These are phyloP conservation scores for Formica exsecta DNA, from an alignment of 1,140 invertebrate genomes.

Conservation along the genomic window DNA sequence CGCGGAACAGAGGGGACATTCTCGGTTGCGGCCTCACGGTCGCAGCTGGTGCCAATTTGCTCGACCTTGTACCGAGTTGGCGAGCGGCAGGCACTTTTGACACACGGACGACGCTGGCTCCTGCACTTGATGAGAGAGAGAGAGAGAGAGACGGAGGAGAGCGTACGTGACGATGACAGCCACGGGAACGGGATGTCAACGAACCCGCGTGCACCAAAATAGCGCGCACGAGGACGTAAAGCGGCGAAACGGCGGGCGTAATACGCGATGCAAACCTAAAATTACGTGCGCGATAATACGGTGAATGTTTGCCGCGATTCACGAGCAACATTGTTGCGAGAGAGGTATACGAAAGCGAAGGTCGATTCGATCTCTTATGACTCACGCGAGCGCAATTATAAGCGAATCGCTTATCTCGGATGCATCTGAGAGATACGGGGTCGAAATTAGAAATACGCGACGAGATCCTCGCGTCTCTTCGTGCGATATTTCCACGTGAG, in stretches of 20 bases:
- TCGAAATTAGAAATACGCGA: slow-evolving; percentile 11
- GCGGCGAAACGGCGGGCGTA: slow-evolving; percentile 37
- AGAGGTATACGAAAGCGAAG: slow-evolving; percentile 2
- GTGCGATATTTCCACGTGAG: background rate
- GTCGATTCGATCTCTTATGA: slow-evolving; percentile 7
- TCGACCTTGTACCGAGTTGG: slow-evolving; percentile 73
- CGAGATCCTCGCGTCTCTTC: background rate
- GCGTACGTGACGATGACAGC: slow-evolving; percentile 17
- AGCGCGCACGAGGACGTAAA: slow-evolving; percentile 40
- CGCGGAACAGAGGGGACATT: slow-evolving; percentile 65
- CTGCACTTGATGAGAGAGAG: background rate
- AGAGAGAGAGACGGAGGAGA: background rate
- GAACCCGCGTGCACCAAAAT: slow-evolving; percentile 58
- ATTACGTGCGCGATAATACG: slow-evolving; percentile 29
- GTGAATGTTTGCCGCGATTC: slow-evolving; percentile 21
- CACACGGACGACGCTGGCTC: slow-evolving; percentile 12
- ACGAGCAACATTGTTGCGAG: slow-evolving; percentile 36
- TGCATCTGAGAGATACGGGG: background rate
- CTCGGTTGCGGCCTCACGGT: slow-evolving; percentile 69
- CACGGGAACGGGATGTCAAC: slow-evolving; percentile 47
- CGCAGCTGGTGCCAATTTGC: slow-evolving; percentile 74
- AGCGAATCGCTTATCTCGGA: background rate
- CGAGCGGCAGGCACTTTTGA: slow-evolving; percentile 63
- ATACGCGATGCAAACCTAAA: slow-evolving; percentile 53
- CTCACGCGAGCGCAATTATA: slow-evolving; percentile 1